A percentile compares a stretch with the other conserved stretches of the same genome.
Conservation (phyloP, 2,113 vertebrate genomes). For the Psophia crepitans region DNA sequence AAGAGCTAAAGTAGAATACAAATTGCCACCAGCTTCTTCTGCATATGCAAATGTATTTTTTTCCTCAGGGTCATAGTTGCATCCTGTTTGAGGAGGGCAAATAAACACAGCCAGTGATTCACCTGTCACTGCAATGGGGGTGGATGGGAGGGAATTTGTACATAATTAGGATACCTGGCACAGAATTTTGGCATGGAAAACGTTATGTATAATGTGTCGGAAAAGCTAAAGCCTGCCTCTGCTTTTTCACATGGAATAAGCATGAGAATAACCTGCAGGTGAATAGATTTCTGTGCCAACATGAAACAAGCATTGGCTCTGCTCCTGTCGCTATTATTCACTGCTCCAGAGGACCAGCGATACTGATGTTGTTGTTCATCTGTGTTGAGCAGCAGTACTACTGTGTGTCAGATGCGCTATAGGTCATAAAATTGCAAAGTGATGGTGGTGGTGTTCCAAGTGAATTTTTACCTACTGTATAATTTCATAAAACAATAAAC, state of each 20-base stretch:
- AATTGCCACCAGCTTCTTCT: constrained; percentile 44
- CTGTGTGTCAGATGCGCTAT: background rate
- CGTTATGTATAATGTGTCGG: background rate
- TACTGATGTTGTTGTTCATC: constrained; percentile 42
- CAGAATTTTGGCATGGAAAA: constrained; percentile 1
- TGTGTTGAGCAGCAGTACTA: constrained; percentile 1
- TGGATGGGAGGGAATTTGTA: constrained; percentile 18
- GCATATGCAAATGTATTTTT: constrained; percentile 34
- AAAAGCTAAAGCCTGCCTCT: background rate
- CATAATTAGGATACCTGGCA: constrained; percentile 16
- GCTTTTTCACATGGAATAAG: constrained; percentile 20
- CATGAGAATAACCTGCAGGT: constrained; percentile 40
- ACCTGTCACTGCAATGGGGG: constrained; percentile 11
- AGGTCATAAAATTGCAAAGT: constrained; percentile 40
- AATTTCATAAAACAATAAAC: constrained; percentile 64
- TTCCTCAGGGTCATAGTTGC: background rate
- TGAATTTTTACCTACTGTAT: constrained; percentile 32
- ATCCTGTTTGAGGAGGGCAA: constrained; percentile 36
- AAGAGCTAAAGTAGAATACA: constrained; percentile 34
- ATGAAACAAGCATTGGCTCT: background rate
- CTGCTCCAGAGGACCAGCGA: constrained; percentile 17
- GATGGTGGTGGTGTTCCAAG: constrained; percentile 32
- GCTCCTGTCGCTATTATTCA: background rate
- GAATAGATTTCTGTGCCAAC: constrained; percentile 7
- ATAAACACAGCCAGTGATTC: constrained; percentile 34